Evolutionary conservation across 2,888 invertebrate genomes (phyloP), one percentile per base, ranked within the genome.

Genomic region (Microchrysa polita): DNA sequence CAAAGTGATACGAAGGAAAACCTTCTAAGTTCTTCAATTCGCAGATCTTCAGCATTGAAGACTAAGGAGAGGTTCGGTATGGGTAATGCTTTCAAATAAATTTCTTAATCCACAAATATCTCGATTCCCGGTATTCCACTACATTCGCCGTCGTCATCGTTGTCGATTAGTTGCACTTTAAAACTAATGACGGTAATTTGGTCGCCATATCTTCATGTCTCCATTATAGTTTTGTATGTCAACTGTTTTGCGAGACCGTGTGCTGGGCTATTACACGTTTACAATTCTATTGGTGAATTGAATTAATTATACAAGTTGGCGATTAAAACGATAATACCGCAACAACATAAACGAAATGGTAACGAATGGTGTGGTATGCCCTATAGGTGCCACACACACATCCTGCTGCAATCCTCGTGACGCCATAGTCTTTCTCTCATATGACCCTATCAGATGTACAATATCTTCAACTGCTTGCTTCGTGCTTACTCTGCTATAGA

Each of bases 151-250:
- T 4, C 67, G 7, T 2, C 34, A 67, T 27, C 53, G 4, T 18
- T n/a, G 18, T 63, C 65, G 4, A 65, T 65, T 65, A 20, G 48
- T 34, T 20, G 65, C 65, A 69, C 69, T 10, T 40, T 69, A 55
- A 55, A 69, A 69, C 34, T 69, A 69, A 57, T 57, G 57, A 40
- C 20, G 55, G 69, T 16, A 55, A 55, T 69, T 69, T 57, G 48
- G 48, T 65, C 67, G 55, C 40, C 34, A 40, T 69, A 57, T 69
- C 69, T 69, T 69, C 69, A 69, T 69, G 69, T 69, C 69, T 69
- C 69, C 69, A 69, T 69, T 69, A 69, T 69, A 12, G 57, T 57
- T 69, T 57, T 69, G 69, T 69, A 55, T 69, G 69, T 55, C 69
- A 69, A 69, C 69, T 69, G 69, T 69, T 69, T 34, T 55, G 65